Evolutionary conservation across 2,113 vertebrate species (phyloP), one percentile per base, ranked within the genome.

Genomic region (Xenus cinereus): DNA sequence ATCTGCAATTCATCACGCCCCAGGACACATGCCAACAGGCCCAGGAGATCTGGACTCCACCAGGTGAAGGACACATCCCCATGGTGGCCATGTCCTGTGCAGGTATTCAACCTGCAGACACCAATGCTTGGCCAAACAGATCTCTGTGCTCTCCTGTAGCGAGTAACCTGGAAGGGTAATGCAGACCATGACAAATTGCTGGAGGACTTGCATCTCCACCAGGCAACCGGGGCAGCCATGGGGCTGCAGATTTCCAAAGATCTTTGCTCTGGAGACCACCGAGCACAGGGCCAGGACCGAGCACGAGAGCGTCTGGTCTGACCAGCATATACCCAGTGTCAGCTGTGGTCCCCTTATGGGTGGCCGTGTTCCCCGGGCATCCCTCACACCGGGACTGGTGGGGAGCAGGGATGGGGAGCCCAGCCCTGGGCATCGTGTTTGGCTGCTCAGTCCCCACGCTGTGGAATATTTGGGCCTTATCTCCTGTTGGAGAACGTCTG

Each of bases 351-450:
- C 32, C 27, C 41, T 37, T 23, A 33, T 3, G 6, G 27, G n/a
- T 33, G n/a, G 30, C 45, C 1, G 0, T 6, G 10, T 10, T 14
- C 27, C 43, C 12, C 24, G 3, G 54, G 18, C 12, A 28, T 15
- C 27, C 60, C 32, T 69, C 7, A 0, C 30, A 24, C 10, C 32
- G 51, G 9, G 20, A 4, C 63, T 2, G 1, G 41, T 67, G 68
- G 11, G 16, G 35, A 60, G 33, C 19, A 75, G 41, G 81, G 67
- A 46, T 39, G 41, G 27, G 57, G 39, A 62, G 8, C 2, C 0
- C 23, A 32, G 45, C 0, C 35, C 50, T 3, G 2, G n/a, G 32
- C 46, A 50, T 14, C 0, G 0, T 26, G n/a, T 56, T 71, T 17
- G 1, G 63, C 54, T 87, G 15, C 59, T 87, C 7, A 0, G 1